These are phyloP conservation scores for Hydrotaea diabolus DNA, from an alignment of 2,888 invertebrate species.

Conservation along the genomic window DNA sequence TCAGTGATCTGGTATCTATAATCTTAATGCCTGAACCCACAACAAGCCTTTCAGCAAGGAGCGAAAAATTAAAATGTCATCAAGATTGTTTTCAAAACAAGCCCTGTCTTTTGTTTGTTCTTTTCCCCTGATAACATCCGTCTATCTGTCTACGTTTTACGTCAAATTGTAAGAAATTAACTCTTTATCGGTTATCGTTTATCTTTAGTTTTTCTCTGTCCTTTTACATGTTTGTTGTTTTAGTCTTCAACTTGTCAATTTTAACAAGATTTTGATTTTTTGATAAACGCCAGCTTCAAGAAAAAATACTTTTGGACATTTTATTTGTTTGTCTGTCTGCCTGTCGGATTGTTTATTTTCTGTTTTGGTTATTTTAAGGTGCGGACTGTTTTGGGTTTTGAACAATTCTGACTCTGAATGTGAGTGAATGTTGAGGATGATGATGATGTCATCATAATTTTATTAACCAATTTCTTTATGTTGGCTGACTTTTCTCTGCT, in stretches of 20 bases:
- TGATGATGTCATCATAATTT: conserved; percentile 41
- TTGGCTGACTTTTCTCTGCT: background rate
- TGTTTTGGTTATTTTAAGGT: conserved; percentile 44
- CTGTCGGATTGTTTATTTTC: background rate
- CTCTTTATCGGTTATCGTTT: conserved; percentile 39
- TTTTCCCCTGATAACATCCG: background rate
- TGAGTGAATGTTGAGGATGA: background rate
- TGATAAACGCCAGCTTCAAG: conserved; percentile 48
- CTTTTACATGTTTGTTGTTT: conserved; percentile 13
- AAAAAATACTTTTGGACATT: conserved; percentile 11
- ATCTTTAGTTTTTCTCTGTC: background rate
- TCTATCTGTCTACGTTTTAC: background rate
- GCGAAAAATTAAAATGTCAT: conserved; percentile 78
- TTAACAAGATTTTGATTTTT: conserved; percentile 75
- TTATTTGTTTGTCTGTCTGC: conserved; percentile 1
- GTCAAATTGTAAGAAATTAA: conserved; percentile 34
- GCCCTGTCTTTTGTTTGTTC: background rate
- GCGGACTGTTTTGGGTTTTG: conserved; percentile 37
- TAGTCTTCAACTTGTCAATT: conserved; percentile 76
- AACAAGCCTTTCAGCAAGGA: conserved; percentile 71
- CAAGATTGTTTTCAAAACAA: conserved; percentile 74
- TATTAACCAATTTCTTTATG: conserved; percentile 9
- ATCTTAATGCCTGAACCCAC: background rate
- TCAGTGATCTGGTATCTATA: conserved; percentile 13
- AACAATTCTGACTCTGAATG: conserved; percentile 1